Base-by-base conservation (phyloP, 2,797 vertebrate species). In the Paramormyrops hopkinsi region DNA sequence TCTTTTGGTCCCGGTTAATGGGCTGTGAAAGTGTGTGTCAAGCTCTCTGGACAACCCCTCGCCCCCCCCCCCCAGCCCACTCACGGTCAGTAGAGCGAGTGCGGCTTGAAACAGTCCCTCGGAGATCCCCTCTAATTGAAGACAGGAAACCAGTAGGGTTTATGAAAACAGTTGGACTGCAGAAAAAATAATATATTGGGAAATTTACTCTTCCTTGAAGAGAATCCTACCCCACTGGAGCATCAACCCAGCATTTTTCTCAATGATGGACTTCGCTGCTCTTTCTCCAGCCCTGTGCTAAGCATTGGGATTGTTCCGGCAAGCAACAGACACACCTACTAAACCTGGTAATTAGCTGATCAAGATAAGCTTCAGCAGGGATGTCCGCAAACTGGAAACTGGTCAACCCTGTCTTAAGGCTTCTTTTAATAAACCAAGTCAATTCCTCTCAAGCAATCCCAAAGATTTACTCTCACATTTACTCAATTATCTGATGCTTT, bases 1-100 rank as follows among this genome's bases (percentile, higher is more conserved):
- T 90, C 91, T 92, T 22, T 92, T 92, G 93, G 91, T 92, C 29
- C 89, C 4, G 84, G 90, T 91, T 93, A 94, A 94, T 94, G 91
- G 92, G 92, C 89, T 93, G 93, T 94, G 92, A 94, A 95, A 93
- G 88, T 93, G 89, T 41, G 41, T 12, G 48, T 54, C 37, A 9
- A 29, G 83, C 86, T 51, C 17, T 51, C 8, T 48, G 82, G 48
- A 22, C 82, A 84, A 25, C 22, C n/a, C n/a, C n/a, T 37, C 7
- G 4, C 79, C 76, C 37, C 0, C 65, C n/a, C 83, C 46, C 44
- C 9, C 83, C 7, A 5, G 85, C 85, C 29, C 22, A 22, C 85
- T 51, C 29, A 87, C 29, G 53, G 53, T 59, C 85, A 41, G 5
- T 59, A 53, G 19, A 87, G 53, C 1, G 33, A 37, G 29, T 29